Evolutionary conservation across 2,797 vertebrate genomes (phyloP).

Genomic region (Lepus townsendii): DNA sequence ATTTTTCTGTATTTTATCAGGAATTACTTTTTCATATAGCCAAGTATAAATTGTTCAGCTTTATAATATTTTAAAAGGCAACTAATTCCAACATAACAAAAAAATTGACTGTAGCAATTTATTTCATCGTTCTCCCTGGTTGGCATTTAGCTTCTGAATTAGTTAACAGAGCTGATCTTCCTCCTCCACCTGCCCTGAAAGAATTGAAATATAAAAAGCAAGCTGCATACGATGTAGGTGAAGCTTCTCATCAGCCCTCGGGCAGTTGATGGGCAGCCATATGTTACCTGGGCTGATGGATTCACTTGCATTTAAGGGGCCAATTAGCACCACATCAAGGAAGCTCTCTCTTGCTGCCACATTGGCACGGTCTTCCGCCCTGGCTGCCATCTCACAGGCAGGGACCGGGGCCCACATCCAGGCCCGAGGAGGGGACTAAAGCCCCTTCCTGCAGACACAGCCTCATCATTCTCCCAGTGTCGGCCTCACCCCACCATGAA

Average conservation of each 20-base stretch:
- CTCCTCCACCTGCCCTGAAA: neutral
- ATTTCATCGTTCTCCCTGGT: neutral
- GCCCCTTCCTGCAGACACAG: neutral
- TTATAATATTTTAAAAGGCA: constrained; percentile 57
- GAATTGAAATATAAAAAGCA: constrained; percentile 42
- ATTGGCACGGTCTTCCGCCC: neutral
- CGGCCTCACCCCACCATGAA: neutral
- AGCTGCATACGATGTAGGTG: constrained; percentile 50
- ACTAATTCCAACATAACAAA: constrained; percentile 19
- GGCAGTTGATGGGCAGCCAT: constrained; percentile 69
- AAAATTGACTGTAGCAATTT: neutral
- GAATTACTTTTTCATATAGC: constrained; percentile 57
- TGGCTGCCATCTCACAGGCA: neutral
- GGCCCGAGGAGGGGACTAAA: neutral
- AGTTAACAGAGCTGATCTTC: constrained; percentile 55
- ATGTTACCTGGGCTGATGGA: constrained; percentile 65
- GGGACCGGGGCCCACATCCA: constrained; percentile 14
- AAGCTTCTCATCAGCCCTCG: constrained; percentile 53
- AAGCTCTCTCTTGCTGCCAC: neutral
- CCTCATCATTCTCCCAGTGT: neutral
- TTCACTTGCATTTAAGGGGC: constrained; percentile 45
- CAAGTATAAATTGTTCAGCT: constrained; percentile 18
- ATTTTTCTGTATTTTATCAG: constrained; percentile 67
- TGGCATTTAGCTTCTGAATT: constrained; percentile 53
- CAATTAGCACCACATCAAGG: constrained; percentile 50